A percentile compares a stretch with the other conserved stretches of the same genome.
These are phyloP conservation scores for Acromyrmex charruanus DNA, from an alignment of 1,140 invertebrate genomes.

Conservation along the genomic window DNA sequence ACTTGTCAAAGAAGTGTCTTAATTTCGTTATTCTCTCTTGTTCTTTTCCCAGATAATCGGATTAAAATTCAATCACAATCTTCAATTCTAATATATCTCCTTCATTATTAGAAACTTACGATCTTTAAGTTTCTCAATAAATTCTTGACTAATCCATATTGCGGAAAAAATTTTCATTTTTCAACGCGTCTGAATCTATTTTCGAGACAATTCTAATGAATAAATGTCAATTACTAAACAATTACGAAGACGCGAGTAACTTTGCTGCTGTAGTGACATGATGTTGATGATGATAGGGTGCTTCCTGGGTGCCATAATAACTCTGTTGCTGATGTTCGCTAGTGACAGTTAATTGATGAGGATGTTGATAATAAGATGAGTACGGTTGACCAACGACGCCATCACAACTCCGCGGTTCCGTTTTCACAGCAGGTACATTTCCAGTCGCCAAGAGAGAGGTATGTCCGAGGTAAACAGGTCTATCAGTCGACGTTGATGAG, in stretches of 20 bases:
- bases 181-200: not conserved
- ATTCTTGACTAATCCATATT: not conserved
- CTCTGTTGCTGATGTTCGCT: constrained; percentile 84
- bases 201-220: not conserved
- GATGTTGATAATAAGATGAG: constrained; percentile 85
- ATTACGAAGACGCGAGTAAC: constrained; percentile 92
- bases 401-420: constrained; percentile 85
- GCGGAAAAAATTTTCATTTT: not conserved
- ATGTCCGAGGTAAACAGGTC: constrained; percentile 84
- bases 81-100: not conserved
- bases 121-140: not conserved
- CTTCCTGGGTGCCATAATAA: constrained; percentile 83
- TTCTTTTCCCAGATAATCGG: not conserved
- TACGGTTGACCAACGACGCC: constrained; percentile 84
- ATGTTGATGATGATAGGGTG: constrained; percentile 92
- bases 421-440: constrained; percentile 83
- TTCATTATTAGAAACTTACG: not conserved
- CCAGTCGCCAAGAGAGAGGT: constrained; percentile 82
- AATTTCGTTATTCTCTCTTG: constrained; percentile 19
- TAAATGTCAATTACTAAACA: constrained; percentile 9
- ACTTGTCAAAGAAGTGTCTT: constrained; percentile 20
- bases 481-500: constrained; percentile 77
- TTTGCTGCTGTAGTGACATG: constrained; percentile 93
- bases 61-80: constrained; percentile 9
- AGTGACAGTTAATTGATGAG: constrained; percentile 82